Base-by-base conservation (phyloP, 1,140 invertebrate species). In the Saccostrea echinata region DNA sequence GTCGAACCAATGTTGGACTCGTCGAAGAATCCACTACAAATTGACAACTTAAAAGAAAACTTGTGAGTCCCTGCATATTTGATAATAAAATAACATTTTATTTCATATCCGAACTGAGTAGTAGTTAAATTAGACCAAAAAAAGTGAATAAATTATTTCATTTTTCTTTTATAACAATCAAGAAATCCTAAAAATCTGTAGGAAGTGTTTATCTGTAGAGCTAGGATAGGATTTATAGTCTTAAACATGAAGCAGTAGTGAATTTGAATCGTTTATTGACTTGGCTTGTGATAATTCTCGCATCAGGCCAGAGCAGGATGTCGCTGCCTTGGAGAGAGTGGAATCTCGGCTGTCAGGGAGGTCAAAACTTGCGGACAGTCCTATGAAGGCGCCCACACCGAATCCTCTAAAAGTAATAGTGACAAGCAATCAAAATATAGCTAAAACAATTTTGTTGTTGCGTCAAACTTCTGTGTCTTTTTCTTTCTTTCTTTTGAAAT, bases 321-420 rank as follows among this genome's bases (percentile, higher is more conserved):
- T 85, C 35, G 86, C 87, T 18, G 81, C 68, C 24, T 71, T 64
- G 21, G 61, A 82, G 21, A 84, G 80, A 52, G 43, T 61, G 1
- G 87, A 83, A n/a, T 51, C 84, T 18, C 33, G 53, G 2, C 35
- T 86, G 6, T n/a, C 57, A 16, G 55, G 64, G n/a, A 52, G 82
- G 18, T 53, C 81, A 11, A 57, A 53, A 13, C 85, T 82, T 30
- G 35, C 33, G 8, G 81, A 85, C 21, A 91, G 86, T 82, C 91
- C 90, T 21, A 71, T 85, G 12, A 92, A 91, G 68, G 90, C 92
- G 12, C 64, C 86, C 1, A 92, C 92, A 11, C 91, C 92, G 12
- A 93, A 93, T 82, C 93, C 93, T 27, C 89, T 93, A 0, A 93
- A 92, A 90, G 91, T 92, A 88, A 30, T 57, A 18, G 16, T 24